Base-by-base conservation (phyloP, 2,113 vertebrate species). In the Chaenocephalus aceratus region DNA sequence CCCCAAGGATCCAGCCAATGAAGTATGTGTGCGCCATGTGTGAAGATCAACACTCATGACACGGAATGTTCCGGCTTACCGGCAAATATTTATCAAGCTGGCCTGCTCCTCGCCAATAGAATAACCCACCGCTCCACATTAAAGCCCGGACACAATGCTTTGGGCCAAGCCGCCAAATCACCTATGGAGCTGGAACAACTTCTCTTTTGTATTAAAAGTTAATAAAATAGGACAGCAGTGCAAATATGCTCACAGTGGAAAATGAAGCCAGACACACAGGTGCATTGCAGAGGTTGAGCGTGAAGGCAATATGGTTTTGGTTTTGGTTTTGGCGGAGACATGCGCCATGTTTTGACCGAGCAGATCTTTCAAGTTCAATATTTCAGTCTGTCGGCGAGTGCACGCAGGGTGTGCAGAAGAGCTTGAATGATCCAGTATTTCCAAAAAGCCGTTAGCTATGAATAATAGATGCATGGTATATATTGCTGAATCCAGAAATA, bases 131-230 rank as follows among this genome's bases (percentile, higher is more conserved):
- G 0, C 44, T 52, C 34, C 18, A 45, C 64, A 34, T 59, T 65
- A 49, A 49, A 81, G 59, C 49, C 12, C 9, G 48, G 54, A 80
- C 79, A 57, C 81, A 72, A 74, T 61, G 78, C 66, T 57, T 26
- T 11, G 56, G 65, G 58, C 59, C 7, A 46, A 36, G 58, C 52
- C 9, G 21, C 58, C 41, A 16, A 64, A 85, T 81, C 87, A 87
- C 81, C 76, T 62, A 62, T 8, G 7, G 83, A 86, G 82, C 83
- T 86, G 84, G 76, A 90, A 86, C 75, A 71, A 67, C 72, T 89
- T 89, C 90, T 84, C 86, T 82, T 90, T 90, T 86, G 85, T 87
- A 82, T 90, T 91, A 88, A 90, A 92, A 85, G 75, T 86, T 90
- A 90, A 91, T 91, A 90, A 91, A 92, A 87, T n/a, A 65, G 56